Base-by-base conservation (phyloP, 92 coral and sea anemone species). In the Virgularia gustaviana region DNA sequence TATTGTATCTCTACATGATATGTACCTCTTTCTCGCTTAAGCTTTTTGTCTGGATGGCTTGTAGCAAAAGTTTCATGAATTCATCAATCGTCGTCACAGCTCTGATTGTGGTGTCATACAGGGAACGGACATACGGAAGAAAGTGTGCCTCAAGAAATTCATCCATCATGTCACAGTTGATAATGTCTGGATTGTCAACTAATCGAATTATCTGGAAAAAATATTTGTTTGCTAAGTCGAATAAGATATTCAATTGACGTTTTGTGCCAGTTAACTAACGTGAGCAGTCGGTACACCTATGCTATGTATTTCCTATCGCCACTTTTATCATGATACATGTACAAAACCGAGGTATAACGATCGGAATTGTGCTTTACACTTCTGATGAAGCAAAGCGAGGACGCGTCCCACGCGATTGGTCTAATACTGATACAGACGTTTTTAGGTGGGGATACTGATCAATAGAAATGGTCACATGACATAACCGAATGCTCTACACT, bases 71-170 rank as follows among this genome's bases (percentile, higher is more conserved):
- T n/a, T 25, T 22, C 12, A 55, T 19, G 0, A 55, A 33, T 27
- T 55, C 62, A 24, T 55, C 62, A 8, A 55, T 25, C 11, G 34
- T 55, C 4, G 33, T 22, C 15, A 0, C 34, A 0, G 25, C 62
- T 27, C 31, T 55, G 0, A 55, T 36, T 25, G 62, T 55, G 30
- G 31, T 6, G 33, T 55, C 31, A 19, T 55, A 55, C 18, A 55
- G 62, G 8, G 62, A 55, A 7, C 62, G 27, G 8, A 55, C 62
- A 22, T 55, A 55, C 0, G 62, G 33, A n/a, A 55, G 62, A 22
- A 55, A 55, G 5, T 55, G 27, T 25, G 32, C 31, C 1, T 55
- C 28, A n/a, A 55, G 25, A 25, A 55, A 55, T 0, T 20, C 62
- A 7, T 55, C 62, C 62, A 55, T 16, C 27, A 19, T 55, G 4